Evolutionary conservation across 92 coral and sea anemone species (phyloP), one percentile per base, ranked within the genome.

Genomic region (Siderastrea radians): DNA sequence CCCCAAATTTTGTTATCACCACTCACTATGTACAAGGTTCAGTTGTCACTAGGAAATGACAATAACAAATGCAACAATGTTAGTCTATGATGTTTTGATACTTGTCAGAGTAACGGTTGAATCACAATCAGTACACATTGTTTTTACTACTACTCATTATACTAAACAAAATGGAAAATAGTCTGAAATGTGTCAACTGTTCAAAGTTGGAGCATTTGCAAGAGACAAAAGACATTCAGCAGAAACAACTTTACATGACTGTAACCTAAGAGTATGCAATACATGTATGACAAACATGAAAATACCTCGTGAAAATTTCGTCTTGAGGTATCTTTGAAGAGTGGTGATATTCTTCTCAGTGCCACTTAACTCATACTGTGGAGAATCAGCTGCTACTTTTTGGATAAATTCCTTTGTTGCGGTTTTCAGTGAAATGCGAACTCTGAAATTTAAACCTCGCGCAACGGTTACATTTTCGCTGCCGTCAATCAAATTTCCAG

Each of bases 301-400:
- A 68, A 43, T 85, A 88, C 88, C 92, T 81, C 84, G 78, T 52
- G 92, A 78, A 84, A 84, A 89, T 68, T 78, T 89, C 26, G 89
- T 77, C 81, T 89, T 89, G 72, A 89, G 89, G 84, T 68, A 89
- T 44, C 89, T 78, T 64, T 89, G 92, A 51, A 89, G 80, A 84
- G 45, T 54, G 44, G 83, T 77, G 11, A 89, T 84, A 1, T 68
- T 69, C 10, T 78, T 57, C 44, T 44, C 74, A 55, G 84, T 54
- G 48, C 63, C 71, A 6, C 65, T 68, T 0, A 89, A 16, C 8
- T 83, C 80, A 6, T 89, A 43, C 16, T 75, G 84, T 4, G 38
- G 82, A 46, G 48, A 59, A 46, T 64, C 82, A 49, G 87, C 57
- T 16, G 62, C 14, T 58, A 66, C 7, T n/a, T 77, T 15, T 13